These are phyloP conservation scores for Sebastes itinus DNA, from an alignment of 2,797 vertebrate genomes.

Conservation along the genomic window DNA sequence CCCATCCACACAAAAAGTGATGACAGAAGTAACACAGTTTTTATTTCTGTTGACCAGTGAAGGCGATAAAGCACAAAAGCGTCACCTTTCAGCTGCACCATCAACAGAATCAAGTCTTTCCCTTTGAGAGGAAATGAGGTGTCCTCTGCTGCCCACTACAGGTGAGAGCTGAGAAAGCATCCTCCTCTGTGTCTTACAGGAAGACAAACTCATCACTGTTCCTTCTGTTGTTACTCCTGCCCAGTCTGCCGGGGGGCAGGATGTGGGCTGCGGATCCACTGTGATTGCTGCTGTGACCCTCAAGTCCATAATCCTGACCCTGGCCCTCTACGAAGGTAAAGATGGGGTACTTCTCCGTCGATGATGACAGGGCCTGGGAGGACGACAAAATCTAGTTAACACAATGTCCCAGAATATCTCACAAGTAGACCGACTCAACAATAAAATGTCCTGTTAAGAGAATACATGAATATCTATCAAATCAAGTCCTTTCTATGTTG, in stretches of 20 bases:
- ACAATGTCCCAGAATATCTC: background rate
- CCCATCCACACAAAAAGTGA: conserved; percentile 3
- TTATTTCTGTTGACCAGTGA: conserved; percentile 10
- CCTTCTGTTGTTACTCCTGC: conserved; percentile 75
- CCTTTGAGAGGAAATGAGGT: conserved; percentile 4
- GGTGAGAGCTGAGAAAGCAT: conserved; percentile 1
- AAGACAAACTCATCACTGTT: conserved; percentile 92
- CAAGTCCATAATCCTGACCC: conserved; percentile 87
- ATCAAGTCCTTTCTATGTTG: background rate
- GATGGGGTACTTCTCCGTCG: conserved; percentile 90
- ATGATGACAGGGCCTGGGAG: conserved; percentile 84
- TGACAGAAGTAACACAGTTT: conserved; percentile 6
- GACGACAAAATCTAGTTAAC: background rate
- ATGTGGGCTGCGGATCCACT: conserved; percentile 71
- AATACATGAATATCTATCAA: background rate
- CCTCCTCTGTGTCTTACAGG: conserved; percentile 73
- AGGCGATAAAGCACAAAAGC: conserved; percentile 20
- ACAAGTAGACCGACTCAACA: background rate
- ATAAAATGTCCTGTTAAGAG: background rate
- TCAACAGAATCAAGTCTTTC: conserved; percentile 14
- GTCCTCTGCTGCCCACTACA: conserved; percentile 28
- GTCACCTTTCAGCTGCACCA: conserved; percentile 3
- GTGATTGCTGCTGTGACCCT: conserved; percentile 77
- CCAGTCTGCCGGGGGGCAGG: conserved; percentile 66
- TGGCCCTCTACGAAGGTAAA: conserved; percentile 91